Evolutionary conservation across 37 sponge, comb jelly and placozoan species (phyloP).

Genomic region (Oscarella lobularis): DNA sequence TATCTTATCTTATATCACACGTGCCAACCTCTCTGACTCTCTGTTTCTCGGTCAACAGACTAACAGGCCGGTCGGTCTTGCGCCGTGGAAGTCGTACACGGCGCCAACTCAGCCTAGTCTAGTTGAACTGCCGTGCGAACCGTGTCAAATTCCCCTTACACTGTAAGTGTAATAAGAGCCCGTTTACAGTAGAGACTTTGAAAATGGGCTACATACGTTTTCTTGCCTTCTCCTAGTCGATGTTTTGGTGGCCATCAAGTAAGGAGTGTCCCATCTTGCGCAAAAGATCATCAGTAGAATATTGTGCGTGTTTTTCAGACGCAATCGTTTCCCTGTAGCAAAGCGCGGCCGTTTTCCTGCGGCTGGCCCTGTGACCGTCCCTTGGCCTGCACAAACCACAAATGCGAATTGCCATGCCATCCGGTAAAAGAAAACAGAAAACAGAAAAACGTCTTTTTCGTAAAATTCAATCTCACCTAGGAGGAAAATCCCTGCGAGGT

Average conservation of each 20-base stretch:
- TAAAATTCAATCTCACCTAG: constrained; percentile 1
- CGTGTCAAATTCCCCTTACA: background rate
- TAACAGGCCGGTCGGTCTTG: background rate
- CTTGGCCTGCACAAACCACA: constrained; percentile 1
- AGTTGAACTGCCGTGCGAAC: background rate
- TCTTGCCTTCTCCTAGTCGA: too few species aligned
- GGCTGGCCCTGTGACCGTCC: background rate
- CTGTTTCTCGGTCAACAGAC: too few species aligned
- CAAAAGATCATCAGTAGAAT: background rate
- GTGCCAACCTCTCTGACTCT: background rate
- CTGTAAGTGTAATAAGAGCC: background rate
- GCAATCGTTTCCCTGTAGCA: background rate
- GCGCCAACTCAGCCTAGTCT: background rate
- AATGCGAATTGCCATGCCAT: background rate
- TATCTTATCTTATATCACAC: background rate
- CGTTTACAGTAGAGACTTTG: background rate
- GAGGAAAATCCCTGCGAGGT: constrained; percentile 54
- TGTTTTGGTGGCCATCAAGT: background rate
- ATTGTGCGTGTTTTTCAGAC: background rate
- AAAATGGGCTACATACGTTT: background rate
- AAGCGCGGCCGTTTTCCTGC: background rate
- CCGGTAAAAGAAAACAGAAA: background rate
- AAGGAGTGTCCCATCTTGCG: background rate
- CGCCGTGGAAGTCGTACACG: background rate
- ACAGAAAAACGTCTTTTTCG: background rate